These are phyloP conservation scores for Scaptomyza graminum DNA, from an alignment of 1,140 invertebrate species.

Conservation along the genomic window DNA sequence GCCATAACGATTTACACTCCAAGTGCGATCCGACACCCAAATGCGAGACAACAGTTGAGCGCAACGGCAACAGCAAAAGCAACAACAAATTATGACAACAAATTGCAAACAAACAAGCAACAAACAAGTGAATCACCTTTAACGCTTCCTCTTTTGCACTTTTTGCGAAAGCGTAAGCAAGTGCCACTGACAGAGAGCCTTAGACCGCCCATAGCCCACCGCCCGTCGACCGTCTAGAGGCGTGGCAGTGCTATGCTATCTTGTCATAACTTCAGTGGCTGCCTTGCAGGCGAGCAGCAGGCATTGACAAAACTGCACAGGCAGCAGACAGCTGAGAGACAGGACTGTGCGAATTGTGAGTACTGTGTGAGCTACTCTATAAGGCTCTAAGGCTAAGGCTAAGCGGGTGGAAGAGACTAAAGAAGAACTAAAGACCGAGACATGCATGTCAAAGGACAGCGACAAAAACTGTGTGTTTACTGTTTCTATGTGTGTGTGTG, in stretches of 20 bases:
- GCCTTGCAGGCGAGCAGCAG: constrained; percentile 22
- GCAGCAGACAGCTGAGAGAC: constrained; percentile 32
- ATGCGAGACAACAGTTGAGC: constrained; percentile 25
- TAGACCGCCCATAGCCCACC: neutral
- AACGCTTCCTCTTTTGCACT: constrained; percentile 64
- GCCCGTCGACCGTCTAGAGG: constrained; percentile 1
- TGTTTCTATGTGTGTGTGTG: constrained; percentile 33
- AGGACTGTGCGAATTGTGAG: neutral
- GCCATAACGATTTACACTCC: constrained; percentile 61
- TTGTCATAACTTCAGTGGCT: constrained; percentile 52
- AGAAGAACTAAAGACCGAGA: constrained; percentile 66
- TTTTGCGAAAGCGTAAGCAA: constrained; percentile 38
- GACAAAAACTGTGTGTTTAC: constrained; percentile 28
- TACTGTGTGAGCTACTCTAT: no score
- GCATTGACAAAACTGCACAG: constrained; percentile 43
- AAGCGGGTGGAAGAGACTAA: constrained; percentile 15
- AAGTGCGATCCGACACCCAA: constrained; percentile 32
- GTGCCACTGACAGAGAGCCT: constrained; percentile 10
- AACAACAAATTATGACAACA: constrained; percentile 74
- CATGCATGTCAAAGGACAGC: constrained; percentile 79
- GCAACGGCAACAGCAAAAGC: constrained; percentile 22
- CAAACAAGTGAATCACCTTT: constrained; percentile 81
- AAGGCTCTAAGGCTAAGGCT: neutral
- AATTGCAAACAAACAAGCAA: constrained; percentile 81
- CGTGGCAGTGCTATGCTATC: constrained; percentile 21